Conservation (phyloP, 2,797 vertebrate species). For the Takifugu rubripes region DNA sequence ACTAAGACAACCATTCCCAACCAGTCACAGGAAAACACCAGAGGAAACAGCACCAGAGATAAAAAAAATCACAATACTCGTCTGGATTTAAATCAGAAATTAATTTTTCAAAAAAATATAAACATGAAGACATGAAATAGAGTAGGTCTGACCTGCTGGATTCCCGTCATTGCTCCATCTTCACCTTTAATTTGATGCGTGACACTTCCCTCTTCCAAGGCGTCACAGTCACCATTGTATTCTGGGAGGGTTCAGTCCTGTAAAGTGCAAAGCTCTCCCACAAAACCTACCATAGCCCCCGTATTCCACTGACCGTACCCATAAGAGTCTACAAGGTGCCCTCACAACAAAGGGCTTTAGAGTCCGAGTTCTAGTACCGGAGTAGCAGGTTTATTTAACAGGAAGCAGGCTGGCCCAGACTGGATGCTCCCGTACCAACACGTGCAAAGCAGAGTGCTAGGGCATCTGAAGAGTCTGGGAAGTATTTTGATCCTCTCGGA, state of each 20-base stretch:
- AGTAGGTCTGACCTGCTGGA: constrained; percentile 99
- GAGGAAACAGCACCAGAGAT: constrained; percentile 72
- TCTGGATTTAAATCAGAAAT: constrained; percentile 77
- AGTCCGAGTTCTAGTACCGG: constrained; percentile 63
- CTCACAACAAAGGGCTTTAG: constrained; percentile 46
- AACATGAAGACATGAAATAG: constrained; percentile 95
- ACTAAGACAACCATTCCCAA: constrained; percentile 75
- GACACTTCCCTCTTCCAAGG: constrained; percentile 84
- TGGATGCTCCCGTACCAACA: constrained; percentile 67
- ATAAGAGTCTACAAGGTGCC: constrained; percentile 57
- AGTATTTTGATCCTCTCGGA: constrained; percentile 61
- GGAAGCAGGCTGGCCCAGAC: constrained; percentile 70
- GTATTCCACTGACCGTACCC: constrained; percentile 55
- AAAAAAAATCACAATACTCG: constrained; percentile 84
- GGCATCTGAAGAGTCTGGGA: constrained; percentile 67
- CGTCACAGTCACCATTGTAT: constrained; percentile 77
- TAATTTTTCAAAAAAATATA: constrained; percentile 62
- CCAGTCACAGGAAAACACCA: constrained; percentile 67
- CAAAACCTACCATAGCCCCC: constrained; percentile 78
- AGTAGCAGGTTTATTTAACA: constrained; percentile 57
- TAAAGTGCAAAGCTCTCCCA: constrained; percentile 98
- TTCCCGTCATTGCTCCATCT: constrained; percentile 94
- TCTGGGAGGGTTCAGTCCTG: constrained; percentile 87
- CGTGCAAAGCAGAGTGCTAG: constrained; percentile 54
- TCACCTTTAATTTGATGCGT: constrained; percentile 84